Percentiles rank a stretch among this genome's conserved stretches.
These are phyloP conservation scores for Vanessa cardui DNA, from an alignment of 2,888 invertebrate genomes.

Conservation along the genomic window DNA sequence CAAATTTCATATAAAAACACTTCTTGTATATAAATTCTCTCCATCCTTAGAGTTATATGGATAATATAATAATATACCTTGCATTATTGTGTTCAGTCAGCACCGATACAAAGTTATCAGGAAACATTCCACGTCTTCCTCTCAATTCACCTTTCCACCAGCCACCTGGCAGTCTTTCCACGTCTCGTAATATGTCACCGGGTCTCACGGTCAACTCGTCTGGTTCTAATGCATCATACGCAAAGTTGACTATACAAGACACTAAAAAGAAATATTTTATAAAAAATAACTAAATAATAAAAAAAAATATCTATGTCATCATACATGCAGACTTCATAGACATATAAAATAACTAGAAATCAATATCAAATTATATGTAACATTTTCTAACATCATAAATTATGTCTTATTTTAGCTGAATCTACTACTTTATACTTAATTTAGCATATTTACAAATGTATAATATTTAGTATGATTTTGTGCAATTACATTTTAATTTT, in stretches of 20 bases:
- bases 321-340: no score
- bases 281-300: constrained; percentile 33
- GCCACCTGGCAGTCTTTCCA: constrained; percentile 89
- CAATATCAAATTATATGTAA: no score
- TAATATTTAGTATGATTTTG: no score
- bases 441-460: no score
- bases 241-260: constrained; percentile 93
- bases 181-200: constrained; percentile 92
- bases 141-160: constrained; percentile 96
- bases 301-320: constrained; percentile 1
- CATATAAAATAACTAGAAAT: no score
- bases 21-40: not conserved
- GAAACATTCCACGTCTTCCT: constrained; percentile 94
- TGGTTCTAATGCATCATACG: constrained; percentile 92
- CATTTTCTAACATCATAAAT: no score
- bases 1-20: no score
- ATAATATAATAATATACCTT: constrained; percentile 58
- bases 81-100: constrained; percentile 66
- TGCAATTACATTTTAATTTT: no score
- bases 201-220: constrained; percentile 92
- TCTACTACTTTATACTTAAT: no score
- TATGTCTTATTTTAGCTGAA: no score
- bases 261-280: constrained; percentile 68
- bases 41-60: not conserved
- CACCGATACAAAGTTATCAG: constrained; percentile 94